A percentile compares a stretch with the other conserved stretches of the same genome.
Evolutionary conservation across 2,888 invertebrate species (phyloP).

Genomic region (Parapristionchus giblindavisi): DNA sequence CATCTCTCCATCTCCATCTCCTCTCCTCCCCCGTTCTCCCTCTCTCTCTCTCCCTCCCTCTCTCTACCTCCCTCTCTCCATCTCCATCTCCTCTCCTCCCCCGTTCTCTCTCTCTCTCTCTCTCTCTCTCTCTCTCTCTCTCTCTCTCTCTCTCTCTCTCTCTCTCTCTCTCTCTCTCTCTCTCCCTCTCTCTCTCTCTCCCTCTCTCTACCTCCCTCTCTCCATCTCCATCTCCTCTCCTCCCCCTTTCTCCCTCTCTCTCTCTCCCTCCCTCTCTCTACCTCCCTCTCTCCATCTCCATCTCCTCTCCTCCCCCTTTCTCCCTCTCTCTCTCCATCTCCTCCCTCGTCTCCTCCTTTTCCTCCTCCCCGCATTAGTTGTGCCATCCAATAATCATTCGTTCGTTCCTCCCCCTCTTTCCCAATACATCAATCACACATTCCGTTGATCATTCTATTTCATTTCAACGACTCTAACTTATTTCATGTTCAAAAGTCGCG

Average conservation of each 20-base stretch:
- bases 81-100: not conserved
- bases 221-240: not conserved
- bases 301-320: not conserved
- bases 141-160: not conserved
- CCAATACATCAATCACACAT: too few relatives aligned
- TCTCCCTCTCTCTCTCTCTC: not conserved
- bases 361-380: not conserved
- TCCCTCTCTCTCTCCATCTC: not conserved
- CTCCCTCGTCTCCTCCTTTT: not conserved
- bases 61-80: not conserved
- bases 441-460: too few relatives aligned
- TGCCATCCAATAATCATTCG: too few relatives aligned
- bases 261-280: not conserved
- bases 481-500: too few relatives aligned
- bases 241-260: not conserved
- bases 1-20: not conserved
- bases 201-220: not conserved
- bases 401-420: too few relatives aligned
- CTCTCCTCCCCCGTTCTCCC: too few relatives aligned
- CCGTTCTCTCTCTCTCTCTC: not conserved
- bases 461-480: too few relatives aligned
- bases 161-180: not conserved
- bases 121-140: not conserved
- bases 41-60: not conserved
- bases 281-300: not conserved